Percentiles rank a stretch among this genome's conserved stretches.
Conservation (phyloP, 2,797 vertebrate genomes). For the Cirrhinus molitorella region DNA sequence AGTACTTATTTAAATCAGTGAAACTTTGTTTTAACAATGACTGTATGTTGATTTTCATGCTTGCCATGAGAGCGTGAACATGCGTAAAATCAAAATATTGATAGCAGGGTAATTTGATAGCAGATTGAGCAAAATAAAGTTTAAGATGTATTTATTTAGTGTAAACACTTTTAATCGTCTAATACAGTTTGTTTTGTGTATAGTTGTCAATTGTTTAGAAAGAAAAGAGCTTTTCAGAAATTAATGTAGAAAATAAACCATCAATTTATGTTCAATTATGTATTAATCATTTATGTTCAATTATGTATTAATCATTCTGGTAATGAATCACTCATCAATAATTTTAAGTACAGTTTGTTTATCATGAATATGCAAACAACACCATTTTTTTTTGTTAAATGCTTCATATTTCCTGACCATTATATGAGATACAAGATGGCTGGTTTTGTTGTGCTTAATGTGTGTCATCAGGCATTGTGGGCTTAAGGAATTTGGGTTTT, state of each 20-base stretch:
- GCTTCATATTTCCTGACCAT: neutral
- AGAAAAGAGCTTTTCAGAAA: neutral
- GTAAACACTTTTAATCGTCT: neutral
- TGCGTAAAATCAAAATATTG: neutral
- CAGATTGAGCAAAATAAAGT: neutral
- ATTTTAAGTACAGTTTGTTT: neutral
- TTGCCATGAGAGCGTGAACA: neutral
- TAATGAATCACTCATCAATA: neutral
- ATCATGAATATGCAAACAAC: neutral
- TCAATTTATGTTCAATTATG: neutral
- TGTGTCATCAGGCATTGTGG: slow-evolving; percentile 8
- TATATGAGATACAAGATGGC: neutral
- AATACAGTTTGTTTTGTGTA: neutral
- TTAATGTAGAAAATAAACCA: neutral
- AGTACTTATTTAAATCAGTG: no score
- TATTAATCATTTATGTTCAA: no score
- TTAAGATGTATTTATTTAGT: no score
- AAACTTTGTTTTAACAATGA: neutral
- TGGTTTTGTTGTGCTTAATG: neutral
- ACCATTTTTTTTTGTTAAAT: neutral
- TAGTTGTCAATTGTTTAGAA: no score
- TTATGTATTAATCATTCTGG: no score
- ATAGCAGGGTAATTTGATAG: neutral
- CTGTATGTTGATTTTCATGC: neutral
- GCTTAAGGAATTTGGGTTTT: slow-evolving; percentile 29